Evolutionary conservation across 2,888 invertebrate species (phyloP).

Genomic region (Phyto melanocephala): DNA sequence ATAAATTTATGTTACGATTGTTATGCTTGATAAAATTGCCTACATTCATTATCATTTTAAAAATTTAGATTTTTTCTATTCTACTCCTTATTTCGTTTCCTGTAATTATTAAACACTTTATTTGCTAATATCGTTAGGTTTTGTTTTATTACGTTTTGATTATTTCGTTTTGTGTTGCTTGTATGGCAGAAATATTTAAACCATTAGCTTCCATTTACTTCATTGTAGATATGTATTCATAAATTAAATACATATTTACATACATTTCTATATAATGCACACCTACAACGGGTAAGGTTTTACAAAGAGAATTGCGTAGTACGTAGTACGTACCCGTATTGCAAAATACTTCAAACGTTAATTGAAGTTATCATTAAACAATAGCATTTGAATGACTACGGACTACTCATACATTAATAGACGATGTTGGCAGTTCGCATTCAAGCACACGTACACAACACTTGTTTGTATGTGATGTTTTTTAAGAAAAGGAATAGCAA

Average conservation of each 20-base stretch:
- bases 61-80: neutral
- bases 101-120: neutral
- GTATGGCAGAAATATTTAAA: neutral
- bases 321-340: neutral
- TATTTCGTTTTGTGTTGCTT: neutral
- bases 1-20: no score
- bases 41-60: no score
- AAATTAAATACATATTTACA: no score
- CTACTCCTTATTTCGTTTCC: neutral
- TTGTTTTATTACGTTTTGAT: neutral
- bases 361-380: slow-evolving; percentile 28
- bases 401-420: neutral
- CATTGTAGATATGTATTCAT: no score
- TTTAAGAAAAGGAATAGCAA: neutral
- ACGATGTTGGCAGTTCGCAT: neutral
- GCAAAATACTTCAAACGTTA: slow-evolving; percentile 14
- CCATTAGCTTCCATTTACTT: neutral
- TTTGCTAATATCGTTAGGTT: neutral
- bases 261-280: no score
- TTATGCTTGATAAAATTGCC: no score
- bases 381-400: neutral
- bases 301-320: neutral
- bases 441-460: no score
- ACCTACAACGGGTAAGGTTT: no score
- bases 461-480: neutral